Conservation (phyloP, 2,888 invertebrate species). For the Thumatha senex region DNA sequence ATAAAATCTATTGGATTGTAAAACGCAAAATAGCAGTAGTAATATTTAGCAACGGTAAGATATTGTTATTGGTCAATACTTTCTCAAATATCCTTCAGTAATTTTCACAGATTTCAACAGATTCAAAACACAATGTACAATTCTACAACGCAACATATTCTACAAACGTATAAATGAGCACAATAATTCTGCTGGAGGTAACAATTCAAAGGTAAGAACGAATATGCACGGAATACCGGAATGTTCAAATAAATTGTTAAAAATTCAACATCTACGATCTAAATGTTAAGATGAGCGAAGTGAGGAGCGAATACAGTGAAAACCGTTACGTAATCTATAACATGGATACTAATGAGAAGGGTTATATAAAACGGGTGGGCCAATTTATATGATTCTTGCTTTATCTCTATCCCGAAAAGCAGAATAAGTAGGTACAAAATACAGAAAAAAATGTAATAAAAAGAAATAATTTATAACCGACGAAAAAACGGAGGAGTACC, state of each 20-base stretch:
- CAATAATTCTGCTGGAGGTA: slow-evolving; percentile 21
- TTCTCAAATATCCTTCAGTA: slow-evolving; percentile 19
- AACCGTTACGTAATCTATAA: neutral
- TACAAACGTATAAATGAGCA: slow-evolving; percentile 18
- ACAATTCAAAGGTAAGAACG: slow-evolving; percentile 23
- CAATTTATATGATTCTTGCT: too few species aligned
- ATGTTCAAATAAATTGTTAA: slow-evolving; percentile 18
- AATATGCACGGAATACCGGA: slow-evolving; percentile 16
- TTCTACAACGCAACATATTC: slow-evolving; percentile 8
- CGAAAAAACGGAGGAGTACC: too few species aligned
- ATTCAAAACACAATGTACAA: too few species aligned
- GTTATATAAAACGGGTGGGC: too few species aligned
- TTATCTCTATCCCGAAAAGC: too few species aligned
- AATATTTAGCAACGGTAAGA: neutral
- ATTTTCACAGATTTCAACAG: too few species aligned
- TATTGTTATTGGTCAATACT: slow-evolving; percentile 20
- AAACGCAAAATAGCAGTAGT: too few species aligned
- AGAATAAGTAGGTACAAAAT: too few species aligned
- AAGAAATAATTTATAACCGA: too few species aligned
- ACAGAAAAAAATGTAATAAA: too few species aligned
- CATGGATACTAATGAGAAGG: too few species aligned
- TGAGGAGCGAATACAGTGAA: neutral
- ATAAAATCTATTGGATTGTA: too few species aligned
- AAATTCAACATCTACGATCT: slow-evolving; percentile 21
- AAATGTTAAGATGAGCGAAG: neutral